Evolutionary conservation across 1,140 invertebrate genomes (phyloP).

Genomic region (Teleopsis dalmanni): DNA sequence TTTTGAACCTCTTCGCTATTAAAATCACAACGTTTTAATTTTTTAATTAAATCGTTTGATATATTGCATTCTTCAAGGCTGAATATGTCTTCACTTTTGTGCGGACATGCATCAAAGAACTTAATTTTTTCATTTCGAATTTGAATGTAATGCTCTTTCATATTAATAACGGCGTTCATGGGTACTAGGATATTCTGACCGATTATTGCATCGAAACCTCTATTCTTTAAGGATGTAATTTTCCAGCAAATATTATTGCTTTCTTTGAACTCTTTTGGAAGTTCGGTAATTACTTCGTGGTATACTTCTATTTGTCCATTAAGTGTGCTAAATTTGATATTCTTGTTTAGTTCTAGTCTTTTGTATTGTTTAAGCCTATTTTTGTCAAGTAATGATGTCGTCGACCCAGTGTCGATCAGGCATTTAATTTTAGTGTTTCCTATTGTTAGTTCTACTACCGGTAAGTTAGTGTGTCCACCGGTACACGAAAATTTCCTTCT

Average conservation of each 20-base stretch:
- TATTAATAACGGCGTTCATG: background rate
- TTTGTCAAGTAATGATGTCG: background rate
- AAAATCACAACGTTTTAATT: slow-evolving; percentile 1
- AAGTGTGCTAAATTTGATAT: background rate
- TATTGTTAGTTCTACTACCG: background rate
- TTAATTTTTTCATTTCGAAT: background rate
- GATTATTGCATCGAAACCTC: background rate
- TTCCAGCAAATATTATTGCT: background rate
- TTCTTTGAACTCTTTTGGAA: background rate
- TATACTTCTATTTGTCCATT: background rate
- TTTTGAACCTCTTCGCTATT: background rate
- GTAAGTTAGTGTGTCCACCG: background rate
- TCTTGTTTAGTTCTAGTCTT: background rate
- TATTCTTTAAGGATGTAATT: background rate
- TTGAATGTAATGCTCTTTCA: background rate
- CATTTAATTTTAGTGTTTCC: background rate
- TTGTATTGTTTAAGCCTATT: background rate
- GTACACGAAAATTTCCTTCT: background rate
- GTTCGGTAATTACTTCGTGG: background rate
- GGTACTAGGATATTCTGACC: background rate
- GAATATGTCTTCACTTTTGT: too few species aligned
- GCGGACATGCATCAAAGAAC: background rate
- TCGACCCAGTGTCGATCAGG: background rate
- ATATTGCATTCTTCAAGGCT: too few species aligned
- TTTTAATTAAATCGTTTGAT: too few species aligned